phyloP scores from a whole-genome alignment of 1,140 invertebrate species.

The Coelopa frigida region DNA sequence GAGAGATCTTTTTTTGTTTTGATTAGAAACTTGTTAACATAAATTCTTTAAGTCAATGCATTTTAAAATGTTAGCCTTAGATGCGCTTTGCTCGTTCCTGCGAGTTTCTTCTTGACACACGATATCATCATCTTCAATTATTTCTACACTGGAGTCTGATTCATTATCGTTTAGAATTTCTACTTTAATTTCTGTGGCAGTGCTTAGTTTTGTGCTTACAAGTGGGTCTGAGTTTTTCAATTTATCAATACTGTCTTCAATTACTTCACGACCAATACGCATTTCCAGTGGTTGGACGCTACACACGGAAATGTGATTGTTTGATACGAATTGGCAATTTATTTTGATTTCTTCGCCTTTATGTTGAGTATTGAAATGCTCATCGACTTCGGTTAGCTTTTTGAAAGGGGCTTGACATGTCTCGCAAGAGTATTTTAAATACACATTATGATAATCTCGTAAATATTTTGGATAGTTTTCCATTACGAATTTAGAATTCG shows the following conservation, averaged over 20 bases:
- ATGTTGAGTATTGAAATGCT: neutral
- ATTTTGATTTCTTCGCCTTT: neutral
- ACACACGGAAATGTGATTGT: neutral
- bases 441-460: neutral
- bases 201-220: neutral
- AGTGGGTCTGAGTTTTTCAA: too few relatives aligned
- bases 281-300: neutral
- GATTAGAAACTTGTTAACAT: too few relatives aligned
- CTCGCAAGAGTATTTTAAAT: conserved; percentile 4
- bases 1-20: too few relatives aligned
- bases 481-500: neutral
- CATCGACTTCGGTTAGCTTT: conserved; percentile 4
- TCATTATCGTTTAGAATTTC: neutral
- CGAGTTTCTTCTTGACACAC: too few relatives aligned
- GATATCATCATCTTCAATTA: conserved; percentile 6
- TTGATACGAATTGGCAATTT: neutral
- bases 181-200: neutral
- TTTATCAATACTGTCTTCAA: too few relatives aligned
- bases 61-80: too few relatives aligned
- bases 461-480: neutral
- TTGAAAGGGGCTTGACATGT: conserved; percentile 1
- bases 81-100: too few relatives aligned
- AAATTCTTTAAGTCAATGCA: too few relatives aligned
- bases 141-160: neutral
- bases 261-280: neutral